These are phyloP conservation scores for Emberiza fucata DNA, from an alignment of 2,113 vertebrate species.

Conservation along the genomic window DNA sequence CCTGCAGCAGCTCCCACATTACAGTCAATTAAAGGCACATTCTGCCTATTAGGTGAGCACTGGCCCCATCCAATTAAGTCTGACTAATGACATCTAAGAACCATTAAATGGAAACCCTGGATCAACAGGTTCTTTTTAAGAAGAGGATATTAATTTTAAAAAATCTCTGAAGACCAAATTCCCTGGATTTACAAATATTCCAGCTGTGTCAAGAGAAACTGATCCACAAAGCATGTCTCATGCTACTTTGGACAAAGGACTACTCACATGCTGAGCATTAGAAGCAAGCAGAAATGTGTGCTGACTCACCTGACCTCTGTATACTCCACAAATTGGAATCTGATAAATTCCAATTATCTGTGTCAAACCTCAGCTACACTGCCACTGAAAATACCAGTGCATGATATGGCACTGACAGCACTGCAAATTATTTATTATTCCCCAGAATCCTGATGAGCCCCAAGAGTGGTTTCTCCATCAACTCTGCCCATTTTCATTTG, in stretches of 20 bases:
- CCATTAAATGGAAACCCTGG: neutral
- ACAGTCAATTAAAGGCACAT: neutral
- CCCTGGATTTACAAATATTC: neutral
- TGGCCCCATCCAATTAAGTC: neutral
- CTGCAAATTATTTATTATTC: neutral
- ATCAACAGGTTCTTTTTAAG: neutral
- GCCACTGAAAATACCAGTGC: neutral
- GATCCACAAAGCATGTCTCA: neutral
- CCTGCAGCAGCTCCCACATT: neutral
- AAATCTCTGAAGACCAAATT: neutral
- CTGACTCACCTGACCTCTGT: neutral
- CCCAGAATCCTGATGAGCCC: neutral
- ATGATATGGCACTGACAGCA: neutral
- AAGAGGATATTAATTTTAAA: neutral
- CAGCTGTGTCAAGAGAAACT: neutral
- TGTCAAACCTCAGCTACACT: neutral
- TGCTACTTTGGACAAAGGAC: neutral
- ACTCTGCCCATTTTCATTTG: neutral
- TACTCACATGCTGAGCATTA: neutral
- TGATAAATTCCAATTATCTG: neutral
- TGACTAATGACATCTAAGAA: neutral
- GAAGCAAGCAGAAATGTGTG: neutral
- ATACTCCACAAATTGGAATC: neutral
- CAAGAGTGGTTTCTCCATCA: neutral
- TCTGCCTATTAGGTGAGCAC: neutral